Base-by-base conservation (phyloP, 2,797 vertebrate genomes). In the Gouania willdenowi region DNA sequence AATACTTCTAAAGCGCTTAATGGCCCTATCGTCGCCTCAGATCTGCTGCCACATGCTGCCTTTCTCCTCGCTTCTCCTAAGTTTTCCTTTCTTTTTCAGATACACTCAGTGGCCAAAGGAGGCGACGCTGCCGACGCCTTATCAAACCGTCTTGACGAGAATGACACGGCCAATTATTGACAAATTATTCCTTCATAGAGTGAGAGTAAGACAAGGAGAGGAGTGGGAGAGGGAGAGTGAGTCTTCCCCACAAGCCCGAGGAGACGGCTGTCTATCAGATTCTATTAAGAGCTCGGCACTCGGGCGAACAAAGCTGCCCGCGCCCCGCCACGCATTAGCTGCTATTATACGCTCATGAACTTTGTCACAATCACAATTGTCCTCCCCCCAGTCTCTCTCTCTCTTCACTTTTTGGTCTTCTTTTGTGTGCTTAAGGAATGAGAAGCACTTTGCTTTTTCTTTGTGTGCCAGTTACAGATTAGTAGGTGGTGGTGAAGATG, bases 131-230 rank as follows among this genome's bases (percentile, higher is more conserved):
- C 73, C 81, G 5, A 71, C 23, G 44, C 48, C 63, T 87, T 88
- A 89, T 89, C 88, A 85, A 56, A 74, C 63, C 35, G 73, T 77
- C 81, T 71, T 84, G 84, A 85, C 79, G 46, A 84, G 72, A 84
- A 77, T 54, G 87, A 89, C 87, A 90, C 85, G 88, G 84, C 76
- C 80, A 80, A 89, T 90, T 90, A 90, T 90, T 89, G 87, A 90
- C 87, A 88, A 89, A 89, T 88, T 76, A 86, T 87, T 87, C 83
- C 82, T 84, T 85, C 76, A 76, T 69, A 70, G 77, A 81, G 68
- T 52, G 70, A 72, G 75, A 76, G 71, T 68, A 74, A 79, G 74
- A 77, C 58, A 69, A 72, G 76, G 41, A 58, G 36, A 35, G 30
- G 36, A 45, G 6, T 41, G 6, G 49, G 4, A 10, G 21, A 35